These are phyloP conservation scores for Pogonocherus hispidulus DNA, from an alignment of 2,888 invertebrate species.

Conservation along the genomic window DNA sequence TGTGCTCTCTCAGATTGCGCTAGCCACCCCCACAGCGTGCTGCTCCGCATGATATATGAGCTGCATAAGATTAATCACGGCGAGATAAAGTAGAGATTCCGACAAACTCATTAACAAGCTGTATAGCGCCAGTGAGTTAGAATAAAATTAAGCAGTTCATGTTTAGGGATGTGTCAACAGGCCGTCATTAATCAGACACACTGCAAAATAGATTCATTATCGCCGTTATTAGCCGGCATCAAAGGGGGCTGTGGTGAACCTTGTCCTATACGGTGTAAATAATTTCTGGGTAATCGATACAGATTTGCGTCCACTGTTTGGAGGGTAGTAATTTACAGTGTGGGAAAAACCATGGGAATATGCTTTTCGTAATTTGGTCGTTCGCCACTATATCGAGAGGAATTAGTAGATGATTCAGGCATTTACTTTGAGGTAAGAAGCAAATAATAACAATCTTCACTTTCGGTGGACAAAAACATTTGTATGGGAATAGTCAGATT, in stretches of 20 bases:
- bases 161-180: slow-evolving; percentile 24
- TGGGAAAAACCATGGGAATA: no score
- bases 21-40: no score
- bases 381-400: no score
- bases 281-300: slow-evolving; percentile 11
- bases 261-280: slow-evolving; percentile 5
- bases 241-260: slow-evolving; percentile 1
- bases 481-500: no score
- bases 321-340: no score
- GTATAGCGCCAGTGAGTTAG: slow-evolving; percentile 28
- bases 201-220: slow-evolving; percentile 22
- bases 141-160: slow-evolving; percentile 24
- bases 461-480: no score
- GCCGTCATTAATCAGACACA: slow-evolving; percentile 23
- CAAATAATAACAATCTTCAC: no score
- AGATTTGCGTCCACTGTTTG: background rate
- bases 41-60: slow-evolving; percentile 24
- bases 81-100: slow-evolving; percentile 39
- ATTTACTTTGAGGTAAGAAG: no score
- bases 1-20: no score
- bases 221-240: slow-evolving; percentile 14
- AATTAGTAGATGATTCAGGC: no score
- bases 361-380: no score
- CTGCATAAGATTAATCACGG: slow-evolving; percentile 43
- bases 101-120: slow-evolving; percentile 38